Conservation (phyloP, 2,797 vertebrate genomes). For the Streptopelia turtur region DNA sequence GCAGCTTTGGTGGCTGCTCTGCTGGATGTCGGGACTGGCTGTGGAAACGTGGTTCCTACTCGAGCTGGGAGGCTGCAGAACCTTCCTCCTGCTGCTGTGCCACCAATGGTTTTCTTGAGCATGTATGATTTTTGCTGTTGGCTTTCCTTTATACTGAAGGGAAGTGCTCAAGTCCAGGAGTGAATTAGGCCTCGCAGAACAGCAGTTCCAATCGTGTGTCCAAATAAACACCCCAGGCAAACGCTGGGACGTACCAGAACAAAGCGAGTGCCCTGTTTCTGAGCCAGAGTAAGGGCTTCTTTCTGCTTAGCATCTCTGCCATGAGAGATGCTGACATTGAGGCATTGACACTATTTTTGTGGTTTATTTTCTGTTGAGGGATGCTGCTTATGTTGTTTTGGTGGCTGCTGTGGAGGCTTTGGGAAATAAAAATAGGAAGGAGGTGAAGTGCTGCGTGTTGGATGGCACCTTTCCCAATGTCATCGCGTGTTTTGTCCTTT, state of each 20-base stretch:
- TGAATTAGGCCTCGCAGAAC: not conserved
- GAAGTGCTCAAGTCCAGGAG: not conserved
- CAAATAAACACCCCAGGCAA: not conserved
- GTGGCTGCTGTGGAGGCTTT: not conserved
- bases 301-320: not conserved
- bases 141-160: not conserved
- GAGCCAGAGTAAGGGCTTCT: not conserved
- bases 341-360: rapidly evolving
- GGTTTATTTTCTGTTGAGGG: not conserved
- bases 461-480: not conserved
- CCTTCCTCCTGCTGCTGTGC: not conserved
- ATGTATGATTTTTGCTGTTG: not conserved
- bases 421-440: not conserved
- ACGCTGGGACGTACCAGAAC: rapidly evolving
- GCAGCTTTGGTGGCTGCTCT: not conserved
- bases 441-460: not conserved
- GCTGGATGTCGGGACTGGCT: not conserved
- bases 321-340: rapidly evolving
- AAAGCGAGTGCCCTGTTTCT: not conserved
- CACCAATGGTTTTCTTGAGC: not conserved
- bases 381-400: not conserved
- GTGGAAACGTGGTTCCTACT: not conserved
- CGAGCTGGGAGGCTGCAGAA: not conserved
- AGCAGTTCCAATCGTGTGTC: not conserved
- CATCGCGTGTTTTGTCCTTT: not conserved